Base-by-base conservation (phyloP, 2,797 vertebrate genomes). In the Meriones psammophilus region DNA sequence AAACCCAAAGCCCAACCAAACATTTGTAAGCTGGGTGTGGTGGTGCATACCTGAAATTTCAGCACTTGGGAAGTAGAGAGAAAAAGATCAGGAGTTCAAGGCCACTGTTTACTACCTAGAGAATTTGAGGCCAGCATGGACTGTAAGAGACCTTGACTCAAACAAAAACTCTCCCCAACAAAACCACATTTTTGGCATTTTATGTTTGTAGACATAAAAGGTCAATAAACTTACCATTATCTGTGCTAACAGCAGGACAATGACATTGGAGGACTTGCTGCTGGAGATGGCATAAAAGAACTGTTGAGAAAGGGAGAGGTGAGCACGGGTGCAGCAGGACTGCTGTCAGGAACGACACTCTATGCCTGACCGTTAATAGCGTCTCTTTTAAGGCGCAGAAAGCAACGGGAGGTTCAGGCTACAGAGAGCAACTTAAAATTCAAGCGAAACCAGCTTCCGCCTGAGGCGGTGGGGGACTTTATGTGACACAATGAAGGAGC, bases 201-300 rank as follows among this genome's bases (percentile, higher is more conserved):
- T 39, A 56, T 1, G 30, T 26, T 8, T 89, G 28, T 66, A 76
- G 77, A 58, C 42, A 81, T 14, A 60, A 88, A 94, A 46, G 69
- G 15, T 92, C 60, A 39, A 54, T 36, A 58, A 42, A 99, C 99
- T 99, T 97, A 99, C 99, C 99, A 99, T 99, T 97, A 99, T 99
- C 98, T 99, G 99, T 95, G 99, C 99, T 54, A 99, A 98, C 24
- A 99, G 99, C 22, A 99, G 99, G 96, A 99, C 99, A 26, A 99
- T 99, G 86, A 99, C 99, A 56, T 99, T 99, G 94, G 99, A 99
- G 46, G 99, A 99, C 97, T 99, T 99, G 98, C 99, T 99, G 99
- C 99, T 99, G 92, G 99, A 99, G 98, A 99, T 99, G 79, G 99
- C 99, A 92, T 99, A 99, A 97, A 99, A 99, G 98, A 99, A 99